Conservation (phyloP, 2,113 vertebrate genomes). For the Cebidichthys violaceus region DNA sequence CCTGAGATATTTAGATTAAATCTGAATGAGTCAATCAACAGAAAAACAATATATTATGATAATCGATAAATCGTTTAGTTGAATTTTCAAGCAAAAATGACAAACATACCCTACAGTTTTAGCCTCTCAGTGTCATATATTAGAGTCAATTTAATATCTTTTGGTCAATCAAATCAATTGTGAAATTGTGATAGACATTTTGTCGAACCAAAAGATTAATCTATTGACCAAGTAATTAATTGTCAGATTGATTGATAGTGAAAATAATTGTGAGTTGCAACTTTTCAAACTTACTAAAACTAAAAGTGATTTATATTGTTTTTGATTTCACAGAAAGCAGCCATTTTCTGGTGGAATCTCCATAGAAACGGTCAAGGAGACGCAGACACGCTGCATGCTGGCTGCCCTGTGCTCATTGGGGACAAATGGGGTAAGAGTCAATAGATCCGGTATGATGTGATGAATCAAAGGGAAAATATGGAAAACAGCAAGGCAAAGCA, state of each 20-base stretch:
- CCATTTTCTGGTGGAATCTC: constrained; percentile 98
- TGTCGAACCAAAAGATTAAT: not conserved
- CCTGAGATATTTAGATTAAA: not conserved
- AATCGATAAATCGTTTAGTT: not conserved
- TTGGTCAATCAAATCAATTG: not conserved
- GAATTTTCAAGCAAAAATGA: not conserved
- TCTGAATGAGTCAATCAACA: not conserved
- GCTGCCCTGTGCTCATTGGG: constrained; percentile 92
- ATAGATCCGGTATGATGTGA: not conserved
- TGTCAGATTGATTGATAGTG: not conserved
- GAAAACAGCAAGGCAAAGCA: not conserved
- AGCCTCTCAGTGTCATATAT: not conserved
- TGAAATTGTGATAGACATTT: not conserved
- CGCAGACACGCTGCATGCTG: constrained; percentile 90
- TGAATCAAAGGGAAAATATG: not conserved
- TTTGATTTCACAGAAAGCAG: constrained; percentile 86
- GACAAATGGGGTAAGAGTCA: constrained; percentile 93
- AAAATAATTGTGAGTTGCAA: not conserved
- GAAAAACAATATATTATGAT: not conserved
- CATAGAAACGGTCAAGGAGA: constrained; percentile 88
- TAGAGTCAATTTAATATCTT: not conserved
- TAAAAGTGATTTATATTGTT: not conserved
- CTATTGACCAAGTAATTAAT: not conserved
- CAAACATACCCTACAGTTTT: not conserved
- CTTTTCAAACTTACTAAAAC: not conserved